Evolutionary conservation across 1,140 invertebrate genomes (phyloP), one percentile per base, ranked within the genome.

Genomic region (Yoshiicerus persimilis): DNA sequence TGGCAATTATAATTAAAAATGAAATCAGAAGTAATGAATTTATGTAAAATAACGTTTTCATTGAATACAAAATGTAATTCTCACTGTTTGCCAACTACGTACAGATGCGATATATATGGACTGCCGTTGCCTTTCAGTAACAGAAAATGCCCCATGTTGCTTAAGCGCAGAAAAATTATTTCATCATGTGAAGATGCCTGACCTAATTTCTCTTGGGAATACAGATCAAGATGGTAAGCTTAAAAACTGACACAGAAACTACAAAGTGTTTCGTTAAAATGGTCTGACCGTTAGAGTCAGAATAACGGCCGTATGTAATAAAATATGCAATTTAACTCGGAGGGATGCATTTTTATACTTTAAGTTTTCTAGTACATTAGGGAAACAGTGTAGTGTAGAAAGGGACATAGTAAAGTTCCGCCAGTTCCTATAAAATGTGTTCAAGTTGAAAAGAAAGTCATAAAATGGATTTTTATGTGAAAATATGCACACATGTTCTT

Each of bases 401-500:
- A 80, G 34, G 20, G 2, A 36, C 20, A 80, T 80, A n/a, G n/a
- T n/a, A 80, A 38, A 80, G n/a, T n/a, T 75, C 70, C 25, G 70
- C 27, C 13, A 30, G 32, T 34, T 80, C 32, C 75, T 80, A 80
- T 80, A 80, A 80, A 80, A 80, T 80, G 16, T 23, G 20, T 80
- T 80, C 6, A 32, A 9, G 20, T 80, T 36, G 20, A 36, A 80
- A 80, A 80, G 75, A 80, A 80, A 80, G 30, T 80, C 75, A 80
- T 80, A 80, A 80, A 80, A 32, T 80, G 30, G 75, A 38, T 80
- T 80, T 80, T 80, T 80, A 80, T 80, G 75, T 34, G 75, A 80
- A 80, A 80, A 80, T 80, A 80, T 80, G 75, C 75, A 36, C 75
- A 80, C 34, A 80, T 36, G 75, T 80, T 80, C 75, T 80, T 80